Evolutionary conservation across 2,888 invertebrate species (phyloP).

Genomic region (Nomada fabriciana): DNA sequence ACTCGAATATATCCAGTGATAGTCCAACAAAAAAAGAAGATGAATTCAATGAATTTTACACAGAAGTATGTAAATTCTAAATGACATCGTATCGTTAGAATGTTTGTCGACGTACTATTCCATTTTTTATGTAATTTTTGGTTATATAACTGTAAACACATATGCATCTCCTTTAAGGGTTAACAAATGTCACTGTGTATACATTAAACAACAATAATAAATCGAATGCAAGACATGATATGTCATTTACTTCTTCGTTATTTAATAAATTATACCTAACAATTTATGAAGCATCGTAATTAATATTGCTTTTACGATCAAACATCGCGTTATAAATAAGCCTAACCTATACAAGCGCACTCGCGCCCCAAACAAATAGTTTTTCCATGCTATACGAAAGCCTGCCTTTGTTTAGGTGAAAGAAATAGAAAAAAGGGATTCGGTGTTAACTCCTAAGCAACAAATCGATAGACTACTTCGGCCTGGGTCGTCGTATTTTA

Average conservation of each 20-base stretch:
- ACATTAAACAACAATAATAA: constrained; percentile 42
- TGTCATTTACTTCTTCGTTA: constrained; percentile 1
- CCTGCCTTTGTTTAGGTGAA: constrained; percentile 91
- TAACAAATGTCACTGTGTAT: constrained; percentile 61
- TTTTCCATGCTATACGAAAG: neutral
- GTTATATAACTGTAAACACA: constrained; percentile 55
- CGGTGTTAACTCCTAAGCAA: constrained; percentile 97
- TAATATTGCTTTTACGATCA: constrained; percentile 13
- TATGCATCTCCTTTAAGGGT: constrained; percentile 33
- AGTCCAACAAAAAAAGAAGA: constrained; percentile 86
- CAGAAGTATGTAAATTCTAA: constrained; percentile 88
- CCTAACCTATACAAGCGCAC: constrained; percentile 67
- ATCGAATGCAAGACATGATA: constrained; percentile 9
- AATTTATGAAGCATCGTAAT: constrained; percentile 4
- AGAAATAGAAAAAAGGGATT: constrained; percentile 98
- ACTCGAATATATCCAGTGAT: constrained; percentile 80
- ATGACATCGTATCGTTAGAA: constrained; percentile 14
- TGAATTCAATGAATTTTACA: constrained; percentile 92
- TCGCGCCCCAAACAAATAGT: constrained; percentile 42
- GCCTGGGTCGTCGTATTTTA: constrained; percentile 99
- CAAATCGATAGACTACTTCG: constrained; percentile 98
- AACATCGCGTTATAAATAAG: constrained; percentile 30
- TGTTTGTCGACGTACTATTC: neutral
- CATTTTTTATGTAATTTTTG: constrained; percentile 26
- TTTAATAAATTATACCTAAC: constrained; percentile 5